Base-by-base conservation (phyloP, 1,140 invertebrate genomes). In the Drosophila rufa region DNA sequence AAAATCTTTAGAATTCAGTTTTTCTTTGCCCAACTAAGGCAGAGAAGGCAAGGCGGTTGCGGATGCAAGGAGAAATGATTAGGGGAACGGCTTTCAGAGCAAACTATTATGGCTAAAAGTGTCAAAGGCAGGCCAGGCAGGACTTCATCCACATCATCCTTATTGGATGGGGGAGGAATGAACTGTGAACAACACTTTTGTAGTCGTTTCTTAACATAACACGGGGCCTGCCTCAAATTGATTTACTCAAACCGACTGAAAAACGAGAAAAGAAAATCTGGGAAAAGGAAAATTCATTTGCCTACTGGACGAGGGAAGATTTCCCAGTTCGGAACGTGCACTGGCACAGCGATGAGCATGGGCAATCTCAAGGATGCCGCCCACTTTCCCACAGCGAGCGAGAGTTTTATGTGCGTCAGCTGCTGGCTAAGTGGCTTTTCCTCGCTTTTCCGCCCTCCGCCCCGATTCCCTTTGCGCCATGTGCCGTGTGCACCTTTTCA, bases 31-130 rank as follows among this genome's bases (percentile, higher is more conserved):
- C 47, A 67, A 75, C 74, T 64, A 71, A 80, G 70, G 70, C 64
- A 68, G 76, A 78, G 56, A 64, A 46, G 58, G 59, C 62, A 22
- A 48, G 36, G 56, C 60, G 53, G n/a, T 15, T 11, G 42, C n/a
- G 12, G 48, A 51, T 40, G 56, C 65, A 43, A 58, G 65, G 43
- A 50, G 67, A 56, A 73, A 77, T 85, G 81, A 85, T 84, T 85
- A 73, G 81, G 82, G 82, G 47, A 65, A 50, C 48, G 57, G 59
- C 46, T 74, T 42, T 53, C 62, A 68, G 68, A 55, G 77, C 46
- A 56, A 89, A 89, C 84, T 89, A 87, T 80, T 79, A 79, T 84
- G 80, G 65, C 65, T 62, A 73, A 68, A 90, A 84, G 84, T 89
- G 80, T 81, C 85, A 84, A 80, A 89, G 84, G 77, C 80, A 89